Evolutionary conservation across 2,888 invertebrate genomes (phyloP), one percentile per base, ranked within the genome.

Genomic region (Theretra japonica): DNA sequence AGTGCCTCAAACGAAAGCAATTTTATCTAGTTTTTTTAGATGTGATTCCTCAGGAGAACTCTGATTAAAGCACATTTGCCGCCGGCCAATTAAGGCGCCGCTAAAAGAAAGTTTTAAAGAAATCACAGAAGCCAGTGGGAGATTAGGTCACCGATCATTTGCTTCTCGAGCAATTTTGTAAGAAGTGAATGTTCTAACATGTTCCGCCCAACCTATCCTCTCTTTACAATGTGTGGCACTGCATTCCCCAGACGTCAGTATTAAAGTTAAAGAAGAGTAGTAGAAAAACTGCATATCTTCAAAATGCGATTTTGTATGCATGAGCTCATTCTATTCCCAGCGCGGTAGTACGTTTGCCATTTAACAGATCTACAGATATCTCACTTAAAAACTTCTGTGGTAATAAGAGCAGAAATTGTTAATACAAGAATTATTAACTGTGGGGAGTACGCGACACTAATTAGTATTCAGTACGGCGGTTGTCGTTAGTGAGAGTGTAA

Each of bases 1-100:
- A 86, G 83, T 82, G 84, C 85, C 86, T 89, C 86, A 88, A 90
- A 88, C 86, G 88, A 89, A 90, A 89, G 91, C 88, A 89, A 92
- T 93, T 90, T 89, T 87, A 82, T 84, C 85, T 86, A 85, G 86
- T 81, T 87, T 89, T 86, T 82, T 86, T 83, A 83, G 79, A 80
- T 79, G 83, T 81, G 80, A 80, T 82, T 84, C 79, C 81, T 80
- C 79, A 73, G 77, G 79, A 79, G 79, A 77, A 80, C 75, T 82
- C 77, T 76, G 83, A 87, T 88, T 86, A 85, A 82, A 84, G 80
- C 83, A 85, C 82, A 86, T 88, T 88, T 86, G 79, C 82, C 82
- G 83, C 81, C 76, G 73, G 83, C 80, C 83, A 87, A 87, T 86
- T 86, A 86, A 81, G 80, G 74, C 73, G 19, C 5, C 77, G 79